Evolutionary conservation across 1,140 invertebrate species (phyloP).

Genomic region (Reticulitermes speratus): DNA sequence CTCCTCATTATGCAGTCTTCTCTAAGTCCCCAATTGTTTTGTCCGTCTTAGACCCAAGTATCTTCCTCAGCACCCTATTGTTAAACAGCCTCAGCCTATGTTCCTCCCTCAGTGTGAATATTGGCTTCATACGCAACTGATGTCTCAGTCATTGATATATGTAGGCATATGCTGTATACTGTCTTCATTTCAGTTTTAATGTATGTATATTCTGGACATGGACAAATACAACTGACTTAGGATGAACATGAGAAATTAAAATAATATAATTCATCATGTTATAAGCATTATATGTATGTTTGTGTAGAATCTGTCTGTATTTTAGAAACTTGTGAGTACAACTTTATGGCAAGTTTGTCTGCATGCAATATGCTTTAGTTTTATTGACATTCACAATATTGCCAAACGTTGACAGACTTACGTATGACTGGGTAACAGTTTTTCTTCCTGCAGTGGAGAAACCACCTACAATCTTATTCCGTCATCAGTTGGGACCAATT

Average conservation of each 20-base stretch:
- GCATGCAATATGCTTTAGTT: not conserved
- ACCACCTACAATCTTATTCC: constrained; percentile 79
- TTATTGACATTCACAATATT: not conserved
- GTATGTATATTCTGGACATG: not conserved
- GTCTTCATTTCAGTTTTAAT: not conserved
- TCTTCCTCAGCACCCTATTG: too few relatives aligned
- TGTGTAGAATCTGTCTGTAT: too few relatives aligned
- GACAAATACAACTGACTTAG: not conserved
- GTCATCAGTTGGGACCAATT: constrained; percentile 77
- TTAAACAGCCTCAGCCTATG: too few relatives aligned
- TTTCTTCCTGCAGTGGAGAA: constrained; percentile 66
- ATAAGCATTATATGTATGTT: too few relatives aligned
- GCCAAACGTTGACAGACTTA: not conserved
- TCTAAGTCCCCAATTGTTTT: too few relatives aligned
- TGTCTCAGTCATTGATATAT: not conserved
- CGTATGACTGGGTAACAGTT: constrained; percentile 19
- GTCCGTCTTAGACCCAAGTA: too few relatives aligned
- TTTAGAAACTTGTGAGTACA: too few relatives aligned
- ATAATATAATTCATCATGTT: not conserved
- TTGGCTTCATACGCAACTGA: too few relatives aligned
- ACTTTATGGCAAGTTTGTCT: not conserved
- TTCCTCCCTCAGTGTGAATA: too few relatives aligned
- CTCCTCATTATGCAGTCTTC: too few relatives aligned
- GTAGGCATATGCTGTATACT: not conserved
- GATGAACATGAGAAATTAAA: not conserved